These are phyloP conservation scores for Gopherus evgoodei DNA, from an alignment of 2,113 vertebrate genomes.

Conservation along the genomic window DNA sequence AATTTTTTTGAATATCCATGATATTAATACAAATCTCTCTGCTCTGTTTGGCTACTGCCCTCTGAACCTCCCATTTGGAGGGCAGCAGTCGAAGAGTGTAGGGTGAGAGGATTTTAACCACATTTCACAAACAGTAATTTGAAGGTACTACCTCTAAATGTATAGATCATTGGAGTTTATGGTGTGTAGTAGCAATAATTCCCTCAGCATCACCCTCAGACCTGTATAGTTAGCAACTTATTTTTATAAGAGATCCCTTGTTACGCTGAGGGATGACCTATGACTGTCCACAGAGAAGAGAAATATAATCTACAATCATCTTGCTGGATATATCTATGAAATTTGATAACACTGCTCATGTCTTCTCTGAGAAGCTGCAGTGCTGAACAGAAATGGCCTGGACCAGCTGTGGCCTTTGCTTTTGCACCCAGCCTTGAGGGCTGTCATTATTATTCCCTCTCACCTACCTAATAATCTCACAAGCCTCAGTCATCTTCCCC, in stretches of 20 bases:
- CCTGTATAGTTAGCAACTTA: neutral
- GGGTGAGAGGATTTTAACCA: rapidly evolving
- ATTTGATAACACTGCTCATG: neutral
- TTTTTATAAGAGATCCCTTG: neutral
- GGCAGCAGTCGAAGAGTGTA: neutral
- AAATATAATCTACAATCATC: neutral
- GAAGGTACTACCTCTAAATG: neutral
- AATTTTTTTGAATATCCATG: neutral
- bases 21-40: rapidly evolving
- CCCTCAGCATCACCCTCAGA: neutral
- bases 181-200: neutral
- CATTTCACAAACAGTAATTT: neutral
- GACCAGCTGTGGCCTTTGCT: neutral
- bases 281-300: rapidly evolving
- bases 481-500: neutral
- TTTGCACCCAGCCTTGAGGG: neutral
- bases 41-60: neutral
- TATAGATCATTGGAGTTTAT: neutral
- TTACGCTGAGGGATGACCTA: neutral
- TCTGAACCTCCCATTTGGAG: neutral
- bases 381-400: neutral
- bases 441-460: neutral
- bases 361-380: neutral
- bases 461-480: rapidly evolving
- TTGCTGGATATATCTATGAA: neutral